phyloP scores from a whole-genome alignment of 2,888 invertebrate genomes.

The Xylota sylvarum region DNA sequence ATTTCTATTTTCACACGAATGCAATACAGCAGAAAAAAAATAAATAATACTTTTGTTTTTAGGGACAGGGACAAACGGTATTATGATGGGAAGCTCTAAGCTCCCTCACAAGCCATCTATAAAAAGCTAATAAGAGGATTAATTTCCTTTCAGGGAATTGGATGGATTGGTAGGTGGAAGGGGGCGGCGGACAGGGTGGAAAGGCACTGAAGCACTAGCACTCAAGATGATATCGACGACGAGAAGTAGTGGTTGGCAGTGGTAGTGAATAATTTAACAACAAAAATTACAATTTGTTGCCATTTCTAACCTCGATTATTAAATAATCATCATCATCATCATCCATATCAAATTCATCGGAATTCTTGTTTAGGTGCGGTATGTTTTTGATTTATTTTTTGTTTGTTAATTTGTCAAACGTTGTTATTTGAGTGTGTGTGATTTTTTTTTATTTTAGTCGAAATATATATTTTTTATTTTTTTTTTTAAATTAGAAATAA shows the following conservation, averaged over 20 bases:
- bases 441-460: conserved; percentile 41
- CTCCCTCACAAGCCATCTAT: conserved; percentile 53
- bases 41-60: neutral
- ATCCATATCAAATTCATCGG: conserved; percentile 83
- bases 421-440: conserved; percentile 59
- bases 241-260: conserved; percentile 34
- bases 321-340: conserved; percentile 84
- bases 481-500: conserved; percentile 37
- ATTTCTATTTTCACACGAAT: conserved; percentile 54
- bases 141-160: conserved; percentile 33
- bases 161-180: conserved; percentile 11
- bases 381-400: conserved; percentile 13
- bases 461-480: conserved; percentile 22
- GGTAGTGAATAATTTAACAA: conserved; percentile 46
- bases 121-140: conserved; percentile 46
- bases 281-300: conserved; percentile 51
- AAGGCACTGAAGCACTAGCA: conserved; percentile 50
- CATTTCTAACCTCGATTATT: conserved; percentile 84
- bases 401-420: conserved; percentile 54
- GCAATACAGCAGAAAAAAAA: conserved; percentile 50
- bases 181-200: neutral
- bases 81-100: conserved; percentile 42
- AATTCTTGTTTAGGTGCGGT: conserved; percentile 70
- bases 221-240: conserved; percentile 65
- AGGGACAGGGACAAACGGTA: conserved; percentile 11